Evolutionary conservation across 2,113 vertebrate genomes (phyloP).

Genomic region (Strix uralensis): DNA sequence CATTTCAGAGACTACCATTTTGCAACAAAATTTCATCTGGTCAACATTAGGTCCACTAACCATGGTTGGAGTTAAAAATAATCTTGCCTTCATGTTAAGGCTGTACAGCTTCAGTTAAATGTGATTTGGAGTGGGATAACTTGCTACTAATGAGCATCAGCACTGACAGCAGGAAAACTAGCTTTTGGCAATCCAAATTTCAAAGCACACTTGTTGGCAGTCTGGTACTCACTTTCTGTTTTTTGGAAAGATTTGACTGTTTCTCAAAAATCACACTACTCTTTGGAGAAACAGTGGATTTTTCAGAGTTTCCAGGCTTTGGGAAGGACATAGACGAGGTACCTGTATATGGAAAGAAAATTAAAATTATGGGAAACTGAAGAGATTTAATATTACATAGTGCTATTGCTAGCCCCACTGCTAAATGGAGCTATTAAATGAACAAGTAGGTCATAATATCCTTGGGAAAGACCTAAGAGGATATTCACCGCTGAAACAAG

Average conservation of each 20-base stretch:
- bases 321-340: not conserved
- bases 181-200: conserved; percentile 14
- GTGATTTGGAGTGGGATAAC: not conserved
- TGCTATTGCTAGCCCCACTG: not conserved
- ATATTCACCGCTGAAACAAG: not conserved
- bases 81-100: not conserved
- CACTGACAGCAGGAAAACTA: not conserved
- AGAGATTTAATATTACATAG: not conserved
- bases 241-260: not conserved
- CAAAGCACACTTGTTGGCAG: not conserved
- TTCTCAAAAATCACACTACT: not conserved
- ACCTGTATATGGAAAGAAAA: not conserved
- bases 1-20: conserved; percentile 10
- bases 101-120: conserved; percentile 4
- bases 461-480: not conserved
- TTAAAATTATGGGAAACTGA: not conserved
- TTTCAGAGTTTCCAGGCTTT: not conserved
- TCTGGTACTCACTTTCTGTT: conserved; percentile 31
- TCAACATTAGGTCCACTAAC: not conserved
- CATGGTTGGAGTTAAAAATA: not conserved
- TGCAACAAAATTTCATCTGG: not conserved
- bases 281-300: not conserved
- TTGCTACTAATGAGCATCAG: not conserved
- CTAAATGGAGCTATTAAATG: not conserved
- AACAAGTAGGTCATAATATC: not conserved